phyloP scores from a whole-genome alignment of 2,113 vertebrate species.

The Pycnonotus jocosus region DNA sequence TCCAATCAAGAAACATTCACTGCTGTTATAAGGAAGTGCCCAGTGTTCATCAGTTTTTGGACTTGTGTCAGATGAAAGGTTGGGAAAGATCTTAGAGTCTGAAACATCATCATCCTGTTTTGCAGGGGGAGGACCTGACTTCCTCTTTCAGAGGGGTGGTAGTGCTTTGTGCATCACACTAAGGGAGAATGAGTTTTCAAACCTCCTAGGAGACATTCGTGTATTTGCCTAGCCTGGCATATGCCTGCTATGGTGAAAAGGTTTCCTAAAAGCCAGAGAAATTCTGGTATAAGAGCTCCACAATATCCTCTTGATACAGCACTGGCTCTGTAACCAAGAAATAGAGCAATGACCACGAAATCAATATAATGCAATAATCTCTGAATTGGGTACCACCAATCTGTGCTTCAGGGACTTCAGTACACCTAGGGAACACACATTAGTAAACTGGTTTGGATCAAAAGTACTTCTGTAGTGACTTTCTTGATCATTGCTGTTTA shows the following conservation, averaged over 20 bases:
- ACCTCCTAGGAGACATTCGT: background rate
- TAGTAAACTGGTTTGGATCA: background rate
- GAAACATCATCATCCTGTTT: background rate
- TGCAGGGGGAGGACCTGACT: background rate
- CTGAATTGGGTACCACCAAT: background rate
- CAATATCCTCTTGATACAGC: background rate
- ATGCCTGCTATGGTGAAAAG: background rate
- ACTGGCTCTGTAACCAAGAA: background rate
- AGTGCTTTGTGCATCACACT: background rate
- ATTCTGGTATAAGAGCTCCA: background rate
- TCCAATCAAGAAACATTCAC: background rate
- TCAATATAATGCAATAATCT: background rate
- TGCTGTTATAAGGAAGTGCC: background rate
- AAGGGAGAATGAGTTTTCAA: background rate
- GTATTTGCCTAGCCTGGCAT: background rate
- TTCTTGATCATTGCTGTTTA: background rate
- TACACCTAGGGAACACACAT: background rate
- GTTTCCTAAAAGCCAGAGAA: background rate
- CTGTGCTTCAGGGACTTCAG: conserved; percentile 1
- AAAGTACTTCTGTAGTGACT: background rate
- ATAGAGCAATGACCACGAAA: background rate
- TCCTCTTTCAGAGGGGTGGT: background rate
- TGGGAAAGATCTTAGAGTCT: background rate
- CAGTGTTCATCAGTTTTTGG: background rate
- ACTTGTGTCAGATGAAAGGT: background rate